Evolutionary conservation across 1,140 invertebrate genomes (phyloP).

Genomic region (Tenebrio molitor): DNA sequence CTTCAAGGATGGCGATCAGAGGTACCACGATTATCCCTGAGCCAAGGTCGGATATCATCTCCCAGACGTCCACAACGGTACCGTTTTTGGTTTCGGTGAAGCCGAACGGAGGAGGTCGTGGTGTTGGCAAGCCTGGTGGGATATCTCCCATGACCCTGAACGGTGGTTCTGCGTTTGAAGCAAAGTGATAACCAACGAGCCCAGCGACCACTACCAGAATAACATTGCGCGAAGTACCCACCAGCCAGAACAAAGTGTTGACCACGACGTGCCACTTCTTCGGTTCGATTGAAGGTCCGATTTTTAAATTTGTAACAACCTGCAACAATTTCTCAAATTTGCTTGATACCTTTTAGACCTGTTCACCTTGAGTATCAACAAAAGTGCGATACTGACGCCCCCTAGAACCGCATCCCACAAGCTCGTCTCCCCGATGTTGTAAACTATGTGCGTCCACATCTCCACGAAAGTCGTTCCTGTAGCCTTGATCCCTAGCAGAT

Average conservation of each 20-base stretch:
- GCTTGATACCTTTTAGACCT: no score
- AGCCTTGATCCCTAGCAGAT: slow-evolving; percentile 83
- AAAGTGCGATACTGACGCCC: slow-evolving; percentile 77
- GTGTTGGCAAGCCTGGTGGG: slow-evolving; percentile 77
- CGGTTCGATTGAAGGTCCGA: slow-evolving; percentile 53
- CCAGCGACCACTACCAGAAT: slow-evolving; percentile 81
- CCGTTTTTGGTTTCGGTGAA: slow-evolving; percentile 70
- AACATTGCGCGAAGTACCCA: slow-evolving; percentile 82
- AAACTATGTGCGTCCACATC: slow-evolving; percentile 77
- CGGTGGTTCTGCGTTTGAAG: slow-evolving; percentile 67
- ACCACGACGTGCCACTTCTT: slow-evolving; percentile 68
- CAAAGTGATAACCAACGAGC: slow-evolving; percentile 70
- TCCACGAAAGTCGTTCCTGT: slow-evolving; percentile 80
- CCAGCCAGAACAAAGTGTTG: slow-evolving; percentile 74
- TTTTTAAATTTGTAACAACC: not conserved
- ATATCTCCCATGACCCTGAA: slow-evolving; percentile 78
- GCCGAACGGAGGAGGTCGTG: slow-evolving; percentile 77
- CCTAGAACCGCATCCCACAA: slow-evolving; percentile 80
- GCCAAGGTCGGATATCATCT: slow-evolving; percentile 80
- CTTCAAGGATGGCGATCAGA: slow-evolving; percentile 84
- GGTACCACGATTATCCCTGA: slow-evolving; percentile 85
- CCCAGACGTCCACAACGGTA: slow-evolving; percentile 72
- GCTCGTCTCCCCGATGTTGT: slow-evolving; percentile 73
- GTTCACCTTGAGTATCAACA: slow-evolving; percentile 80
- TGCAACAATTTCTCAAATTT: slow-evolving; percentile 29